A percentile compares a stretch with the other conserved stretches of the same genome.
phyloP scores from a whole-genome alignment of 2,888 invertebrate genomes.

The Holacanthella duospinosa region DNA sequence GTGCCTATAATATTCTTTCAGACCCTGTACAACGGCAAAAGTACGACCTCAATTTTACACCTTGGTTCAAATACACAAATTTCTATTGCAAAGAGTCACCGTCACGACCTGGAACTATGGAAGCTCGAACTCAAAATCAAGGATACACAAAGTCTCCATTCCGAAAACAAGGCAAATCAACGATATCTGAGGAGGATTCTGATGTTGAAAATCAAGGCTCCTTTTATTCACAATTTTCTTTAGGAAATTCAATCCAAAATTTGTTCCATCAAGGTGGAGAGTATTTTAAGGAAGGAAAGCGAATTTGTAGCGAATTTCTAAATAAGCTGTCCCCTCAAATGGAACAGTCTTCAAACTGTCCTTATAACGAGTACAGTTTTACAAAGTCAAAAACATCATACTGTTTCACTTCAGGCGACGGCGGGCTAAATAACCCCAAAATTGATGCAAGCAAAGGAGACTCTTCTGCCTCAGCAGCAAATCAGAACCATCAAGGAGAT shows the following conservation, averaged over 20 bases:
- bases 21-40: not conserved
- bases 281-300: not conserved
- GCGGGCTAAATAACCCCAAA: no score
- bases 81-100: no score
- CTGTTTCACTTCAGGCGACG: not conserved
- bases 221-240: not conserved
- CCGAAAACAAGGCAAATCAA: not conserved
- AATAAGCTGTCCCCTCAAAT: not conserved
- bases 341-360: not conserved
- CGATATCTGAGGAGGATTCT: not conserved
- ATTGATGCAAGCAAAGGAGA: no score
- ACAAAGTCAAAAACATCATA: not conserved
- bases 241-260: not conserved
- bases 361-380: not conserved
- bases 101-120: not conserved
- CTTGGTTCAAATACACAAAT: not conserved
- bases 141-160: not conserved
- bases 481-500: not conserved
- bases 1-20: not conserved
- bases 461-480: not conserved
- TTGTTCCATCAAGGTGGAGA: not conserved
- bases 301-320: not conserved
- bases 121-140: no score
- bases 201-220: not conserved
- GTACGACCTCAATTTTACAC: not conserved